These are phyloP conservation scores for Trachelus stipa DNA, from an alignment of 2,888 invertebrate species.

Conservation along the genomic window DNA sequence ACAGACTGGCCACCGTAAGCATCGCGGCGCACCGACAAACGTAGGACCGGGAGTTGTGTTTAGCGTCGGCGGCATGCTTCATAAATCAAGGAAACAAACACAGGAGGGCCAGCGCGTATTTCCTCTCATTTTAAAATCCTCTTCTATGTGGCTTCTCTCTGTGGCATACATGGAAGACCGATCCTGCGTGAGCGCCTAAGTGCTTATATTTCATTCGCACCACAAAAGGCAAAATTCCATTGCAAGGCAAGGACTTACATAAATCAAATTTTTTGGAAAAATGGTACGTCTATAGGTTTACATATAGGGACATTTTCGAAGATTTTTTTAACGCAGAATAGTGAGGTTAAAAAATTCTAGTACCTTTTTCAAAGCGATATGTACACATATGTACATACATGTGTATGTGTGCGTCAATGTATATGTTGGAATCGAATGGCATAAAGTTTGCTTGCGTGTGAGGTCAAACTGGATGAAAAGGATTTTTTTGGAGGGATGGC, in stretches of 20 bases:
- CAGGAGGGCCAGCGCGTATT: slow-evolving; percentile 50
- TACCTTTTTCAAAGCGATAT: neutral
- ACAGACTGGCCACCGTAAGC: slow-evolving; percentile 21
- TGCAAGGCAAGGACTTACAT: neutral
- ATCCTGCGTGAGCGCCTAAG: neutral
- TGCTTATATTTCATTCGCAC: neutral
- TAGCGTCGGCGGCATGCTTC: slow-evolving; percentile 63
- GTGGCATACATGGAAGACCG: neutral
- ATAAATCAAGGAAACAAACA: slow-evolving; percentile 65
- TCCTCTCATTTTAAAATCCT: neutral
- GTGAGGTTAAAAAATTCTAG: neutral
- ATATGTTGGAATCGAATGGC: neutral
- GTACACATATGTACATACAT: no score
- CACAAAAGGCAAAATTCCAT: neutral
- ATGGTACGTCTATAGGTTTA: neutral
- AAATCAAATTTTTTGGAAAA: neutral
- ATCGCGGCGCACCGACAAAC: slow-evolving; percentile 1
- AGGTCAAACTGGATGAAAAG: neutral
- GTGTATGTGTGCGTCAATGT: no score
- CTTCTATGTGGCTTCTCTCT: slow-evolving; percentile 2
- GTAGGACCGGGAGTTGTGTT: slow-evolving; percentile 48
- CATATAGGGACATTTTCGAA: neutral
- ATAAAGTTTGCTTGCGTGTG: neutral
- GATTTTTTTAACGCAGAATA: neutral
- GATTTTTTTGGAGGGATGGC: neutral